Conservation (phyloP, 2,797 vertebrate species). For the Eleutherodactylus coqui region DNA sequence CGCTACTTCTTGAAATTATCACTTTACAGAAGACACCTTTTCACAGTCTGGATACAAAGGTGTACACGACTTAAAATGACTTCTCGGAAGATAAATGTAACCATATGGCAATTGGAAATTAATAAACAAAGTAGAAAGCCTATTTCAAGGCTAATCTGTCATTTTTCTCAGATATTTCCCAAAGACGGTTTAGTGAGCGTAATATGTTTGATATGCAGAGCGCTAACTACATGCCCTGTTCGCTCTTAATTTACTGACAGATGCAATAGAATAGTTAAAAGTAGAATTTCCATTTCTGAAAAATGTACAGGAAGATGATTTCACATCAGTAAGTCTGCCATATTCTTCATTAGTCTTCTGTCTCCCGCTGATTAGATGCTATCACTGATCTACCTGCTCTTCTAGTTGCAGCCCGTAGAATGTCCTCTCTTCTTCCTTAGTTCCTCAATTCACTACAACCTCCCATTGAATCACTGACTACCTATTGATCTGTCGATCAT, state of each 20-base stretch:
- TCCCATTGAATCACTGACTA: no score
- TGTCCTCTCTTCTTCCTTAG: no score
- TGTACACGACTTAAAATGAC: not conserved
- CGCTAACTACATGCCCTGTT: not conserved
- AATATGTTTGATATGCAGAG: slow-evolving; percentile 27
- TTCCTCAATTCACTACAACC: no score
- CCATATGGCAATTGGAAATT: slow-evolving; percentile 2
- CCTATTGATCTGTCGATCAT: no score
- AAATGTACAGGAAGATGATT: not conserved
- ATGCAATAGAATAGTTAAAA: slow-evolving; percentile 8
- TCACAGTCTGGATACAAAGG: slow-evolving; percentile 10
- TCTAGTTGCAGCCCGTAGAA: no score
- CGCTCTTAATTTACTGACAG: slow-evolving; percentile 4
- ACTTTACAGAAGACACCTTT: slow-evolving; percentile 29
- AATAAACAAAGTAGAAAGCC: slow-evolving; percentile 30
- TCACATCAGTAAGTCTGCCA: not conserved
- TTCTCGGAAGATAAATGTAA: not conserved
- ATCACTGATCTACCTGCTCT: no score
- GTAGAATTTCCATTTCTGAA: not conserved
- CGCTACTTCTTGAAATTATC: slow-evolving; percentile 42
- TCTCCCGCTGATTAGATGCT: no score
- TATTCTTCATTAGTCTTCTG: not conserved
- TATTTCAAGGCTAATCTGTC: slow-evolving; percentile 27
- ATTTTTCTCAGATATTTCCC: slow-evolving; percentile 1
- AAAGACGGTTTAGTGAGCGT: not conserved